Conservation (phyloP, 2,888 invertebrate genomes). For the Eupithecia inturbata region DNA sequence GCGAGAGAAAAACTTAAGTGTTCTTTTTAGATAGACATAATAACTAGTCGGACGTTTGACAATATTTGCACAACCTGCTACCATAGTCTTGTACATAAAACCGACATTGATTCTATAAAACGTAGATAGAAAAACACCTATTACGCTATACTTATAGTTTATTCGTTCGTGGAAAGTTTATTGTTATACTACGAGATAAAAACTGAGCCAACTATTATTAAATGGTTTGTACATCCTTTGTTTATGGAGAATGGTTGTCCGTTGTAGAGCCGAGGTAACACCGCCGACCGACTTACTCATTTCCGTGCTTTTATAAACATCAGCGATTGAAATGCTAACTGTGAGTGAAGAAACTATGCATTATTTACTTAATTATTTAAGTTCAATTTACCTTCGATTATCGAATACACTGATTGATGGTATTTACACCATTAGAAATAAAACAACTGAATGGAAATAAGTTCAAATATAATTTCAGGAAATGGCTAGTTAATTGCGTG, state of each 20-base stretch:
- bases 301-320: constrained; percentile 23
- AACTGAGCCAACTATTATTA: constrained; percentile 43
- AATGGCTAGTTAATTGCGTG: too few species aligned
- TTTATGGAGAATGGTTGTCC: constrained; percentile 34
- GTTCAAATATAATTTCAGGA: too few species aligned
- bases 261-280: constrained; percentile 5
- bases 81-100: not conserved
- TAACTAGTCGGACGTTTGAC: not conserved
- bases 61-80: constrained; percentile 10
- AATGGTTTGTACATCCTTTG: constrained; percentile 39
- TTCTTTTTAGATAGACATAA: not conserved
- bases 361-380: not conserved
- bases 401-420: not conserved
- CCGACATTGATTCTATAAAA: not conserved
- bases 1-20: not conserved
- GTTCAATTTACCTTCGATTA: not conserved
- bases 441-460: too few species aligned
- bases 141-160: too few species aligned
- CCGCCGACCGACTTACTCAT: constrained; percentile 19
- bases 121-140: not conserved
- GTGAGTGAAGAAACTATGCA: not conserved
- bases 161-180: not conserved
- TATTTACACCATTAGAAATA: too few species aligned
- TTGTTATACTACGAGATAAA: not conserved
- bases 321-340: not conserved